Evolutionary conservation across 2,113 vertebrate genomes (phyloP), one percentile per base, ranked within the genome.

Genomic region (Galbula dea): DNA sequence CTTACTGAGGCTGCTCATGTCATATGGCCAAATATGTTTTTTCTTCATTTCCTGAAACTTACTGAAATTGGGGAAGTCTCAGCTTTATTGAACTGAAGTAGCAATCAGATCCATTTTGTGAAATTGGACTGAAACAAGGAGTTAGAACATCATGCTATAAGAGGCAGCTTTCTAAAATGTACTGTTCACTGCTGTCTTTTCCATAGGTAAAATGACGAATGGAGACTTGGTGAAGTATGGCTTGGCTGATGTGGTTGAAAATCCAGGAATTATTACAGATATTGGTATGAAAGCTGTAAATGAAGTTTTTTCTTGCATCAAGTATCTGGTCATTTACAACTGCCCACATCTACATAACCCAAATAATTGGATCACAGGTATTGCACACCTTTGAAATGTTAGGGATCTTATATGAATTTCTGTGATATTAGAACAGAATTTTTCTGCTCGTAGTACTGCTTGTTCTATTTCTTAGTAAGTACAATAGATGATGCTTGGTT

Each of bases 221-320:
- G 98, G 98, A 12, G 99, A 99, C 96, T 97, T 99, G 77, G 99
- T 99, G 97, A 99, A 99, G 95, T 99, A 99, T 17, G 99, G 99
- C 81, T 98, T 99, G 96, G 99, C 99, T 72, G 99, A 99, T 92
- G 99, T 99, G 49, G 98, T 99, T 41, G 99, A 99, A 96, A 99
- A 99, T 96, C 99, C 99, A 14, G 99, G 99, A 72, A 99, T 99
- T 96, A 99, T 99, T 96, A 99, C 99, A 19, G 99, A 99, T 96
- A 99, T 99, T 86, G 99, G 99, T 88, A 98, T 99, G 97, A 99
- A 99, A 97, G 98, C 99, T 77, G 99, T 99, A 91, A 99, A 99
- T 94, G 99, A 99, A 96, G 99, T 99, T 80, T 99, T 99, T 96
- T 98, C 98, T 75, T 99, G 98, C 89, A 99, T 99, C 95, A 99